phyloP scores from a whole-genome alignment of 2,797 vertebrate genomes.

The Poliocrania exsul region DNA sequence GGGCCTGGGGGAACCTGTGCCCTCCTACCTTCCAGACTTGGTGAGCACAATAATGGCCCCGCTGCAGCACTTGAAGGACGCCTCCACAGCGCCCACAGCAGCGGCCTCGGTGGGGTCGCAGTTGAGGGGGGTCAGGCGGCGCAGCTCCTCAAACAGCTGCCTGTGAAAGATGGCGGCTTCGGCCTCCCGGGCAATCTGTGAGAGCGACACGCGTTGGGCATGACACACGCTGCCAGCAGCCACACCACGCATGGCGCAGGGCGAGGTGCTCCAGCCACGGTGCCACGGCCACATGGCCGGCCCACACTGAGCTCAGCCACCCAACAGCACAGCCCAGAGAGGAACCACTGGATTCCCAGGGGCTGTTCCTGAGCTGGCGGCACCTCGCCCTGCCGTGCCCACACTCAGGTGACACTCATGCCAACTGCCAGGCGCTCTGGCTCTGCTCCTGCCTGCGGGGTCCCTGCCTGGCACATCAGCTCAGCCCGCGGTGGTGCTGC shows the following conservation, averaged over 20 bases:
- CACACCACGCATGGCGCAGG: not conserved
- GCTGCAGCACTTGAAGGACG: constrained; percentile 97
- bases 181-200: constrained; percentile 96
- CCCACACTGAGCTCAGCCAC: not conserved
- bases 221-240: constrained; percentile 66
- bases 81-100: constrained; percentile 94
- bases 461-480: constrained; percentile 28
- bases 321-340: not conserved
- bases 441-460: constrained; percentile 64
- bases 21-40: constrained; percentile 94
- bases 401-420: constrained; percentile 25
- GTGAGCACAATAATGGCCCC: constrained; percentile 97
- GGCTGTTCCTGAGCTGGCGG: not conserved
- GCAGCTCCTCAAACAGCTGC: constrained; percentile 96
- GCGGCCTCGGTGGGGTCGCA: constrained; percentile 95
- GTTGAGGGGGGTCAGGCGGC: constrained; percentile 90
- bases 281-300: not conserved
- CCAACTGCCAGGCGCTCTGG: constrained; percentile 67
- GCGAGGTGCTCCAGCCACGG: not conserved
- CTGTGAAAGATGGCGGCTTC: constrained; percentile 98
- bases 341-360: not conserved
- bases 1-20: not conserved
- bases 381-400: not conserved
- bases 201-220: constrained; percentile 72
- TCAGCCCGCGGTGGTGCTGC: not conserved